Evolutionary conservation across 2,113 vertebrate genomes (phyloP).

Genomic region (Ptyas mucosa): DNA sequence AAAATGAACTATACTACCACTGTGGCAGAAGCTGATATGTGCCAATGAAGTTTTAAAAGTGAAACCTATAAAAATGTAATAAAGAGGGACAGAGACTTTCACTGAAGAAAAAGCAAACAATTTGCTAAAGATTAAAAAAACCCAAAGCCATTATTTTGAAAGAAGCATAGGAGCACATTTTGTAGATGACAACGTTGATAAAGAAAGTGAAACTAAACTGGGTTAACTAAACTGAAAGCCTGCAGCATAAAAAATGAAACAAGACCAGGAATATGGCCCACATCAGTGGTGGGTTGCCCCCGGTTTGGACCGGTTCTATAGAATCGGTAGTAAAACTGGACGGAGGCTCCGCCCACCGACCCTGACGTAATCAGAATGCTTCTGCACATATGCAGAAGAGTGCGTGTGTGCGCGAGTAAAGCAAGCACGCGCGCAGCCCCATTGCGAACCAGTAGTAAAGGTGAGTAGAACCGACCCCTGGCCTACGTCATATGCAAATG

Average conservation of each 20-base stretch:
- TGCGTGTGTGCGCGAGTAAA: too few relatives aligned
- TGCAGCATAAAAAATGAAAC: not conserved
- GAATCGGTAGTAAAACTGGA: too few relatives aligned
- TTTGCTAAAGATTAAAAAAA: not conserved
- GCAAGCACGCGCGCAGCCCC: too few relatives aligned
- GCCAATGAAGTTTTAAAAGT: not conserved
- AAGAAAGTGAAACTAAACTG: not conserved
- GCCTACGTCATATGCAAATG: not conserved
- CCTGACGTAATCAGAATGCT: too few relatives aligned
- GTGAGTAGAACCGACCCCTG: too few relatives aligned
- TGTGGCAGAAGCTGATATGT: not conserved
- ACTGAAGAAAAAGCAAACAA: not conserved
- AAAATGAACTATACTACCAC: too few relatives aligned
- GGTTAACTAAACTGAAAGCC: not conserved
- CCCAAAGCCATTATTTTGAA: not conserved
- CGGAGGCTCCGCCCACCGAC: too few relatives aligned
- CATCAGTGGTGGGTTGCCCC: too few relatives aligned
- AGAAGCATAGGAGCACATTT: not conserved
- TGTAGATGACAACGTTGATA: not conserved
- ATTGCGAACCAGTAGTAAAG: too few relatives aligned
- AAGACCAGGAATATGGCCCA: not conserved
- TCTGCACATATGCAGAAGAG: too few relatives aligned
- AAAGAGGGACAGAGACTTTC: not conserved
- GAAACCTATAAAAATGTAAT: not conserved
- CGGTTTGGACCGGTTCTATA: too few relatives aligned